Base-by-base conservation (phyloP, 2,888 invertebrate species). In the Autographa pulchrina region DNA sequence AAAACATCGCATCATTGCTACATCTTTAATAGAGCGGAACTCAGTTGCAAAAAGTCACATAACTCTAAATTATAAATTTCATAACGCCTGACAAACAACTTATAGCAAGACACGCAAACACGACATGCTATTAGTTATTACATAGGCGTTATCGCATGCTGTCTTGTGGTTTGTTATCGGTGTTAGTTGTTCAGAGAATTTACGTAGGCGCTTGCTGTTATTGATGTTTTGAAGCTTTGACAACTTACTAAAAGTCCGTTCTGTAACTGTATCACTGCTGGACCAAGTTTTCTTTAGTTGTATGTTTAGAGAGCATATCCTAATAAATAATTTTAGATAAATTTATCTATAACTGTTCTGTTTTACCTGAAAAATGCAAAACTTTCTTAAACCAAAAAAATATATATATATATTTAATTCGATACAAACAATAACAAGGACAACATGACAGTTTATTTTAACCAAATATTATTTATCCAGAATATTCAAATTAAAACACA, bases 11-110 rank as follows among this genome's bases (percentile, higher is more conserved):
- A 73, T 68, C 54, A 64, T 68, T 70, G 65, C 74, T 70, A 74
- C 48, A 70, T 74, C 70, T 70, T 80, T 64, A 81, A 68, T 82
- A 81, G 83, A 80, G 80, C 58, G 66, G 75, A 74, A 9, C 58
- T 56, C 75, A 66, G 77, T 77, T 70, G 54, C 16, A 82, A 70
- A 76, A 75, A 69, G 5, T 56, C 31, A 65, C 68, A 63, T 70
- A 70, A 25, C 48, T 56, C 41, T 60, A 65, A 35, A 67, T 59
- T 48, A 20, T 41, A 72, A 64, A 68, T 70, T 59, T 72, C 54
- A 52, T 65, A 75, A 68, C 83, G 81, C 82, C 82, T 83, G 71
- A 67, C 52, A 60, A 11, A 59, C 72, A 66, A 38, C 18, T 58
- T 58, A 48, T 58, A 62, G 82, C 78, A 78, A 66, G 56, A 14